phyloP scores from a whole-genome alignment of 2,797 vertebrate species.

The Sylvia borin region DNA sequence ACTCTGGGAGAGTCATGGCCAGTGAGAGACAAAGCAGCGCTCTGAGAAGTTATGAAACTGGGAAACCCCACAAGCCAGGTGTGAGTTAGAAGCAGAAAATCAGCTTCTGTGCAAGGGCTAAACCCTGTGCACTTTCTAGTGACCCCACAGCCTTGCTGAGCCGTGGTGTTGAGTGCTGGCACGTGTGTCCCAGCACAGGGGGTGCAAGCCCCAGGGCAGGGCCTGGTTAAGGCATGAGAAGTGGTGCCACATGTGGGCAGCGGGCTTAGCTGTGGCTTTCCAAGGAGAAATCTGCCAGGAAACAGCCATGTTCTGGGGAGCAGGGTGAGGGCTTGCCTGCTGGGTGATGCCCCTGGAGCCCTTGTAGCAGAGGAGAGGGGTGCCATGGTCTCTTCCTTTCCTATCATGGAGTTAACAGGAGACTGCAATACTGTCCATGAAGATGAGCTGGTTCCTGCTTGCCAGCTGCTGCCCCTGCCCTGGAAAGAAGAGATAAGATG shows the following conservation, averaged over 20 bases:
- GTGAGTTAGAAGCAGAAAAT: background rate
- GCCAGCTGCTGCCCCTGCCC: constrained; percentile 17
- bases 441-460: background rate
- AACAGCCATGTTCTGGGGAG: background rate
- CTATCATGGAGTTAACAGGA: background rate
- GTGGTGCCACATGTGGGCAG: background rate
- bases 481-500: constrained; percentile 19
- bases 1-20: fast-evolving
- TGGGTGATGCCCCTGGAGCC: background rate
- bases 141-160: background rate
- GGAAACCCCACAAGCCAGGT: background rate
- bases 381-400: background rate
- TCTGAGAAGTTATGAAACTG: background rate
- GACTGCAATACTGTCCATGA: background rate
- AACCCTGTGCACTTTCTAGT: background rate
- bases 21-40: background rate
- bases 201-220: background rate
- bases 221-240: background rate
- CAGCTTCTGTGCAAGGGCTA: background rate
- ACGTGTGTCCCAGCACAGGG: background rate
- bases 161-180: fast-evolving
- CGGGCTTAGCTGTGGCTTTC: background rate
- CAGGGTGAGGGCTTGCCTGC: background rate
- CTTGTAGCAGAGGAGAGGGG: background rate
- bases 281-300: background rate